phyloP scores from a whole-genome alignment of 2,113 vertebrate genomes.

The Phoenicopterus ruber region DNA sequence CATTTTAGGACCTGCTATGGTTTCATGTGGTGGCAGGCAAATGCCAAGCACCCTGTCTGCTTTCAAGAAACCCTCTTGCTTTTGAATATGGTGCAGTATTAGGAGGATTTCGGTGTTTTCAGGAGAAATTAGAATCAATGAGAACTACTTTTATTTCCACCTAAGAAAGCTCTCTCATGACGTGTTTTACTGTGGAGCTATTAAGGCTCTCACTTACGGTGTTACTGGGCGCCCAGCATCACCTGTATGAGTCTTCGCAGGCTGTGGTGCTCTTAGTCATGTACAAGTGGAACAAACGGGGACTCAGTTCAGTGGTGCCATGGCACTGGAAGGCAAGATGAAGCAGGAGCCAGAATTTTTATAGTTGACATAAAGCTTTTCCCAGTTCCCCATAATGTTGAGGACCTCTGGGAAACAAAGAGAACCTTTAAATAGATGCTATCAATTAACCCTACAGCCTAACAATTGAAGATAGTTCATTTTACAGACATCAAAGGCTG shows the following conservation, averaged over 20 bases:
- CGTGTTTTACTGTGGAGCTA: not conserved
- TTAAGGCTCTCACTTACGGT: not conserved
- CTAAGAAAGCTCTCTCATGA: not conserved
- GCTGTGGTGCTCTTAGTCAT: not conserved
- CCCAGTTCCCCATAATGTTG: not conserved
- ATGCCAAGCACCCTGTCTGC: not conserved
- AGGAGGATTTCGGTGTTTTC: not conserved
- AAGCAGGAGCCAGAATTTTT: not conserved
- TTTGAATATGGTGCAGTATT: not conserved
- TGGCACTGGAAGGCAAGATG: not conserved
- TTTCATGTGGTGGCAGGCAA: not conserved
- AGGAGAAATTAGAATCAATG: not conserved
- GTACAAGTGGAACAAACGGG: not conserved
- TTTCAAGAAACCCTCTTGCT: not conserved
- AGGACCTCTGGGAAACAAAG: not conserved
- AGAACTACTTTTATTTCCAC: not conserved
- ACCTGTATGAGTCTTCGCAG: accelerated
- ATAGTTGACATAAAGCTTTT: not conserved
- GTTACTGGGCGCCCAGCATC: not conserved
- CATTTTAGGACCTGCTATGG: not conserved
- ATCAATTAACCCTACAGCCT: not conserved
- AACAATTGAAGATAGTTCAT: not conserved
- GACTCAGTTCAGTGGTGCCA: not conserved
- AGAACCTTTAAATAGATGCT: not conserved
- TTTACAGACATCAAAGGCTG: constrained; percentile 6